Conservation (phyloP, 2,797 vertebrate genomes). For the Silurus aristotelis region DNA sequence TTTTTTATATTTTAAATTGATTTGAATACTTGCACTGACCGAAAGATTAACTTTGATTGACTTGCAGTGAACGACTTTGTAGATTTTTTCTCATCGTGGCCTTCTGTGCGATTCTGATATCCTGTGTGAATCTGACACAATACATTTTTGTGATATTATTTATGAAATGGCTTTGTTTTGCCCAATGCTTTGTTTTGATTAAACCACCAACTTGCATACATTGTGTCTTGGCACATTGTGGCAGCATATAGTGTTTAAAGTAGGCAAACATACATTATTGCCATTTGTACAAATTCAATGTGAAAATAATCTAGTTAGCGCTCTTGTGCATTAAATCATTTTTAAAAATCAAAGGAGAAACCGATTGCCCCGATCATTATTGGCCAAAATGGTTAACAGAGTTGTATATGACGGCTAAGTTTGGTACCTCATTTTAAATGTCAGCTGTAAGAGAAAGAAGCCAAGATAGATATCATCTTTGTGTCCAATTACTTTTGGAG, state of each 20-base stretch:
- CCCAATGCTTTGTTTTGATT: neutral
- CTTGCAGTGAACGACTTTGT: neutral
- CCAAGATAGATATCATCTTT: neutral
- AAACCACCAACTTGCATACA: neutral
- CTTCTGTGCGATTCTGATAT: neutral
- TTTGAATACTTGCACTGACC: neutral
- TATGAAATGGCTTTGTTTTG: neutral
- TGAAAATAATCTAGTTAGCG: too few species aligned
- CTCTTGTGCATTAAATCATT: too few species aligned
- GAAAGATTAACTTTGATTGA: neutral
- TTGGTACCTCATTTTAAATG: neutral
- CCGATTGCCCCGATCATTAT: too few species aligned
- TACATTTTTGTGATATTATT: neutral
- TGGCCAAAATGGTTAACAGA: too few species aligned
- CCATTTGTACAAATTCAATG: too few species aligned
- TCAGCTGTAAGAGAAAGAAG: neutral
- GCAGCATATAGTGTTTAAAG: neutral
- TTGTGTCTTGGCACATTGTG: neutral
- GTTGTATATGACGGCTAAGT: too few species aligned
- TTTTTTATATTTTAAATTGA: neutral
- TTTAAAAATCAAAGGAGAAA: too few species aligned
- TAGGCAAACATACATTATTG: neutral
- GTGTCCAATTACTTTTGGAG: neutral
- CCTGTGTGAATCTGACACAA: neutral
- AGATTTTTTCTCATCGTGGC: too few species aligned